A percentile compares a stretch with the other conserved stretches of the same genome.
These are phyloP conservation scores for Phainopepla nitens DNA, from an alignment of 2,113 vertebrate genomes.

Conservation along the genomic window DNA sequence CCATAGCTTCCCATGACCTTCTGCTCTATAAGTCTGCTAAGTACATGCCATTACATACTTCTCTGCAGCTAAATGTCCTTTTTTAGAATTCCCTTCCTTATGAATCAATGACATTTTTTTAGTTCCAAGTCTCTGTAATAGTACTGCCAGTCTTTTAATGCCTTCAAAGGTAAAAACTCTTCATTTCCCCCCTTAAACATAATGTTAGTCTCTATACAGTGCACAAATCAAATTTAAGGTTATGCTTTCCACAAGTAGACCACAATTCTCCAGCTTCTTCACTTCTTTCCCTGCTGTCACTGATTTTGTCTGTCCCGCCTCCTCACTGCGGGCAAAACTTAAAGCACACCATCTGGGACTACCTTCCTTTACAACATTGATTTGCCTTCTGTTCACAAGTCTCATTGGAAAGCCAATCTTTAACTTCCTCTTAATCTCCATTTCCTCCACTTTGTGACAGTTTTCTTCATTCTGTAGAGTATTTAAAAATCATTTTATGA, in stretches of 20 bases:
- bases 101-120: not conserved
- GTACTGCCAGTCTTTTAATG: not conserved
- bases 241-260: not conserved
- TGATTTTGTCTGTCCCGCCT: not conserved
- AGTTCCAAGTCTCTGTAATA: not conserved
- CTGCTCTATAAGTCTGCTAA: not conserved
- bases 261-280: not conserved
- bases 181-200: not conserved
- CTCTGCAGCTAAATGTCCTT: not conserved
- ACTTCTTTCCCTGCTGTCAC: not conserved
- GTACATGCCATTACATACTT: not conserved
- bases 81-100: not conserved
- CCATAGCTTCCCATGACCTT: not conserved
- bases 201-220: not conserved
- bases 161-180: not conserved
- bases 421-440: not conserved
- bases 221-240: not conserved
- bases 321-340: not conserved
- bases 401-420: not conserved
- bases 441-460: not conserved
- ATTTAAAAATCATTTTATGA: not conserved
- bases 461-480: not conserved
- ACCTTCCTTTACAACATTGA: not conserved
- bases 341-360: not conserved
- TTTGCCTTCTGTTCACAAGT: slow-evolving; percentile 10